Evolutionary conservation across 2,113 vertebrate genomes (phyloP).

Genomic region (Salvelinus fontinalis): DNA sequence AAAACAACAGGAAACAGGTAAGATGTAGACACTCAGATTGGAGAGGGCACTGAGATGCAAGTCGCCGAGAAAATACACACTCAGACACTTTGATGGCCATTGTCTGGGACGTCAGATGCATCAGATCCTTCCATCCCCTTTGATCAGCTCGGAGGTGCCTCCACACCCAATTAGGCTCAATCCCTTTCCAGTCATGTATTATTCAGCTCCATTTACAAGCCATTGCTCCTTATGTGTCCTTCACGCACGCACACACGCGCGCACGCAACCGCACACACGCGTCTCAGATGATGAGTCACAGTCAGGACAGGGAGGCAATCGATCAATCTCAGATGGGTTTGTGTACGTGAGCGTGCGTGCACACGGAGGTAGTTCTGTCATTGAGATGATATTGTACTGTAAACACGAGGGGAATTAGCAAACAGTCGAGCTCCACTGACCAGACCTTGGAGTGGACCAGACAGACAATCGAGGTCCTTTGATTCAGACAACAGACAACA

Average conservation of each 20-base stretch:
- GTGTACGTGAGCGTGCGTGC: no score
- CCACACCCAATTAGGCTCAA: slow-evolving; percentile 36
- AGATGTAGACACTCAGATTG: no score
- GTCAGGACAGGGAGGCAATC: neutral
- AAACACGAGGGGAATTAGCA: slow-evolving; percentile 8
- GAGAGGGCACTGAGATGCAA: no score
- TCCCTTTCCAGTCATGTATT: slow-evolving; percentile 34
- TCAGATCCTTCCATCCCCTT: neutral
- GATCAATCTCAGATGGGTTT: neutral
- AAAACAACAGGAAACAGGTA: no score
- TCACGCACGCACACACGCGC: slow-evolving; percentile 14
- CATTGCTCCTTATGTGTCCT: slow-evolving; percentile 34
- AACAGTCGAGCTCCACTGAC: no score
- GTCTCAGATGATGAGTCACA: neutral
- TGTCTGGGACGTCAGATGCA: neutral
- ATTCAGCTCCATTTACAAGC: slow-evolving; percentile 33
- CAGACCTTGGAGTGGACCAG: no score
- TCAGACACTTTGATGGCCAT: no score
- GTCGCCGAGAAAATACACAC: neutral
- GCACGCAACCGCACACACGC: no score
- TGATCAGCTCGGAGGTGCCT: neutral
- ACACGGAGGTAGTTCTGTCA: neutral
- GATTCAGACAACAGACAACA: no score
- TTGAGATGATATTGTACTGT: slow-evolving; percentile 8
- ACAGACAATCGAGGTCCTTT: no score